Evolutionary conservation across 2,797 vertebrate species (phyloP).

Genomic region (Peromyscus eremicus): DNA sequence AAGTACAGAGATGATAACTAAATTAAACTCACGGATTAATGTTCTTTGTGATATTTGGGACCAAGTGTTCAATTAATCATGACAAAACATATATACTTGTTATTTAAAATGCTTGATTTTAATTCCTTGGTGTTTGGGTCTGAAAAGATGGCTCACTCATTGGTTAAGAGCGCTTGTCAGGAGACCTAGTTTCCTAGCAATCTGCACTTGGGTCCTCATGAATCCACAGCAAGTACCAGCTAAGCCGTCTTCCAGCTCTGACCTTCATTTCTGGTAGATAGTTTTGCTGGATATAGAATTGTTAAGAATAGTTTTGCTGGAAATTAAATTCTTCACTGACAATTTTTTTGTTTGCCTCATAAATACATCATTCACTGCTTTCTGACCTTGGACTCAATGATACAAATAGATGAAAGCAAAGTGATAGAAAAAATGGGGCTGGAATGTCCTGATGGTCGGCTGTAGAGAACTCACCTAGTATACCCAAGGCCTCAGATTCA

Average conservation of each 20-base stretch:
- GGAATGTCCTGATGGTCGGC: not conserved
- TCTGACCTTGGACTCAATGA: not conserved
- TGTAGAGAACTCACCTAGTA: not conserved
- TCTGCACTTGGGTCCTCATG: too few species aligned
- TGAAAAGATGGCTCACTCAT: not conserved
- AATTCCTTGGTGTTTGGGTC: not conserved
- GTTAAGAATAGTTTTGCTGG: not conserved
- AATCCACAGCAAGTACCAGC: too few species aligned
- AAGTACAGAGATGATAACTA: not conserved
- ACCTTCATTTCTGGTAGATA: not conserved
- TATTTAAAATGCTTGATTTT: slow-evolving; percentile 15
- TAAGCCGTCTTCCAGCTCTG: not conserved
- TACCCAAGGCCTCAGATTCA: not conserved
- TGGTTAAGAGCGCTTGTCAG: not conserved
- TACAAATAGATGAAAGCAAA: not conserved
- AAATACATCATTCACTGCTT: not conserved
- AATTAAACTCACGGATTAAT: not conserved
- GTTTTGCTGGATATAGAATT: not conserved
- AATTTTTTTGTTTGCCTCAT: not conserved
- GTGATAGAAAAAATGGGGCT: not conserved
- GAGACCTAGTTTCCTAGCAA: not conserved
- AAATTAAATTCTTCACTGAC: not conserved
- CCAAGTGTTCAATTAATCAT: not conserved
- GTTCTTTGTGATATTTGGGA: not conserved
- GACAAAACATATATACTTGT: not conserved